phyloP scores from a whole-genome alignment of 2,797 vertebrate species.

The Anisognathus igniventris region DNA sequence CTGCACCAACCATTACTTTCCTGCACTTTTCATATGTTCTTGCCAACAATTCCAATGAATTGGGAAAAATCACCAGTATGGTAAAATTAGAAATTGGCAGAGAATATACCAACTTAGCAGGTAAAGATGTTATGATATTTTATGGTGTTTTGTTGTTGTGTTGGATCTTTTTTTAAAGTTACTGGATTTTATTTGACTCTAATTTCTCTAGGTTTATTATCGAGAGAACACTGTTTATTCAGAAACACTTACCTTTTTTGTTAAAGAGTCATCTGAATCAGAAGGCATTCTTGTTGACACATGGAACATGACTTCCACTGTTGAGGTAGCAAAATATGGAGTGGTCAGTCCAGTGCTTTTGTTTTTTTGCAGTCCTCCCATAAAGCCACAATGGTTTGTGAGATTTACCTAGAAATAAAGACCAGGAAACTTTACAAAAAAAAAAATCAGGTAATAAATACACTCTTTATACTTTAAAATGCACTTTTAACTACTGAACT shows the following conservation, averaged over 20 bases:
- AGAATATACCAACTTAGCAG: neutral
- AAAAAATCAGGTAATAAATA: neutral
- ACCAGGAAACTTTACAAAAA: neutral
- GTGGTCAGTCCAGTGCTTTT: constrained; percentile 94
- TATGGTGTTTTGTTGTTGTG: neutral
- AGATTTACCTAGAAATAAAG: constrained; percentile 86
- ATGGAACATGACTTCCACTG: constrained; percentile 96
- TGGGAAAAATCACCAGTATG: neutral
- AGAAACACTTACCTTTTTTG: constrained; percentile 87
- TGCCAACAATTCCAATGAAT: neutral
- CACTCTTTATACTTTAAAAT: neutral
- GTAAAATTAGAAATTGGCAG: neutral
- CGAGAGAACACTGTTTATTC: neutral
- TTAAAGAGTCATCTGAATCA: constrained; percentile 95
- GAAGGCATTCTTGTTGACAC: constrained; percentile 98
- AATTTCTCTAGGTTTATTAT: neutral
- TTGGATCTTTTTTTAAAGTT: neutral
- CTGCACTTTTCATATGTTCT: neutral
- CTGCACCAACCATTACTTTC: neutral
- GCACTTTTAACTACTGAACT: neutral
- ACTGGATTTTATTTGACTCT: neutral
- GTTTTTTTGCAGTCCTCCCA: constrained; percentile 96
- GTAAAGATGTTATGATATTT: neutral
- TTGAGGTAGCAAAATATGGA: constrained; percentile 96
- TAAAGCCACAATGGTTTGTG: constrained; percentile 95